Base-by-base conservation (phyloP, 2,888 invertebrate genomes). In the Lasioglossum leucozonium region DNA sequence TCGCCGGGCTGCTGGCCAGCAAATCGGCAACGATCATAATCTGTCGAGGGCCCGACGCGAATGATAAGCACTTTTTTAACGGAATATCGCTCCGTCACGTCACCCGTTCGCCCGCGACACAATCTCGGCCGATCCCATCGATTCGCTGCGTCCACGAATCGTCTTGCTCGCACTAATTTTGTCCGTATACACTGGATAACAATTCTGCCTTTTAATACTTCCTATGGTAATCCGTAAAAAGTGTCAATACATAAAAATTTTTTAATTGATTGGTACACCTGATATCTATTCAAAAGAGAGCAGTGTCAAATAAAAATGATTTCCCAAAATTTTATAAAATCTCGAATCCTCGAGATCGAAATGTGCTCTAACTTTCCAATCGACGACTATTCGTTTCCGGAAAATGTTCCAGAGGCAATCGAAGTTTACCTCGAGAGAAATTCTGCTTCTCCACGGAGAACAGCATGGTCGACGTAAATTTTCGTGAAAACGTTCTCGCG, bases 1-100 rank as follows among this genome's bases (percentile, higher is more conserved):
- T 82, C 87, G 71, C 65, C 80, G 69, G 62, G 67, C 42, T 40
- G 62, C 78, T 74, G 74, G 62, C 82, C 81, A 81, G 71, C 65
- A 82, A 87, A 87, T 82, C 86, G 79, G 62, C 79, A 82, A 58
- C 76, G 82, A 86, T 87, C 82, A 80, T 77, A 74, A 82, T 86
- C 85, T 86, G 80, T 85, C 87, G 78, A 77, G 62, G 71, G 72
- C 65, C 71, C 65, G 75, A 44, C 22, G 34, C 72, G 73, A 85
- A 74, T 65, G 73, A 69, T 77, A 47, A 76, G 34, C 71, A 71
- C 65, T 65, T 81, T 81, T 82, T 81, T 81, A 76, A 72, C 72
- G 37, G 67, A 34, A 62, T 72, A 37, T 34, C 44, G 30, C 37
- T 4, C 22, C 37, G 76, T 77, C 51, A n/a, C 51, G 67, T 37